Base-by-base conservation (phyloP, 1,140 invertebrate genomes). In the Myzus persicae region DNA sequence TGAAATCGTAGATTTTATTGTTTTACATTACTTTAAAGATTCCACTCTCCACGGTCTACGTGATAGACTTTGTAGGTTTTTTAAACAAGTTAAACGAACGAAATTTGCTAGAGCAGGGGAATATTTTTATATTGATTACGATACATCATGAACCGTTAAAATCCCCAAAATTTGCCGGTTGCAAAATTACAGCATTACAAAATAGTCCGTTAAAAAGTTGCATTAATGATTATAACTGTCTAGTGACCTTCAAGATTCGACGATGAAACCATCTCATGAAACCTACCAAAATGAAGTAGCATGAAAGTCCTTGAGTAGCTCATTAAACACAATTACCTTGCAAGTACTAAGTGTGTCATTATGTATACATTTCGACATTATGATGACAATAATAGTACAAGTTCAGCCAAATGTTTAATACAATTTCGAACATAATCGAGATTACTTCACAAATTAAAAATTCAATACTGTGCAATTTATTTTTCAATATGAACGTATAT, bases 311-410 rank as follows among this genome's bases (percentile, higher is more conserved):
- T 93, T 93, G 91, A 85, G 81, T 51, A 48, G 46, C 91, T 93
- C 91, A 54, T 93, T 93, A 93, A 93, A 85, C 91, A 40, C 91
- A 93, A 93, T 93, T 93, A 93, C 91, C 91, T 92, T 82, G 76
- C 76, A 82, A 92, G 91, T 92, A 76, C 91, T 48, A 92, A 92
- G 91, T 92, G 42, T 92, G 91, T 92, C 91, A 82, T 92, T 92
- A 92, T 91, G 40, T 76, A 76, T 22, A 82, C 9, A 38, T 92
- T 92, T 82, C 91, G 76, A 92, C 82, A 92, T 92, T 91, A 36
- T 7, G 67, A 92, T 92, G 91, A 92, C 67, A 92, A 92, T 92
- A 82, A 92, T 51, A 51, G 76, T 82, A 92, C 91, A 92, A 92
- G 76, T 92, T 92, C 91, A 82, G 31, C 67, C 9, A 54, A 89